Evolutionary conservation across 1,140 invertebrate species (phyloP).

Genomic region (Zaprionus camerounensis): DNA sequence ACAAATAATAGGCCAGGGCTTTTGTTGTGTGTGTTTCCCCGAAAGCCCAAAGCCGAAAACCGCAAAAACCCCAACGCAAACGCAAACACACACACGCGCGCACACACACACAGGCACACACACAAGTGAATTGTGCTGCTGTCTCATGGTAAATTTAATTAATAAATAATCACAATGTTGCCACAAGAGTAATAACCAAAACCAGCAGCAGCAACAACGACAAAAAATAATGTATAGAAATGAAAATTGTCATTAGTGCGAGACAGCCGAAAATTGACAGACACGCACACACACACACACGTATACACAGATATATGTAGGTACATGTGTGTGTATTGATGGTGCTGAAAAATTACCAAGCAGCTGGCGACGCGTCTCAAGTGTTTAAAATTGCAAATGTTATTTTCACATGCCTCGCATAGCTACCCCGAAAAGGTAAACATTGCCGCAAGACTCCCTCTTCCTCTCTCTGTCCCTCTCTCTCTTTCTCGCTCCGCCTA

Average conservation of each 20-base stretch:
- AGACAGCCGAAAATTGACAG: conserved; percentile 46
- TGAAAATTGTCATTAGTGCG: conserved; percentile 73
- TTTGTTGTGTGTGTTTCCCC: conserved; percentile 5
- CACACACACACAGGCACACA: not conserved
- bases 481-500: conserved; percentile 13
- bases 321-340: conserved; percentile 28
- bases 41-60: conserved; percentile 38
- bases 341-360: conserved; percentile 41
- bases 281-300: conserved; percentile 26
- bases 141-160: conserved; percentile 79
- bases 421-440: conserved; percentile 65
- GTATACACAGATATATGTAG: not conserved
- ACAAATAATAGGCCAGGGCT: conserved; percentile 54
- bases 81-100: conserved; percentile 8
- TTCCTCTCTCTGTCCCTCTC: not conserved
- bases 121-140: conserved; percentile 49
- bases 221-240: conserved; percentile 43
- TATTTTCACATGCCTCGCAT: conserved; percentile 71
- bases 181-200: conserved; percentile 73
- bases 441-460: conserved; percentile 64
- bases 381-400: conserved; percentile 81
- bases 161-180: conserved; percentile 79
- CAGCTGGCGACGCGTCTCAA: conserved; percentile 68
- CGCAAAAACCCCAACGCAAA: conserved; percentile 31
- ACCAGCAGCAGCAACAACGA: conserved; percentile 19